Evolutionary conservation across 2,888 invertebrate species (phyloP).

Genomic region (Alentia gelatinosa): DNA sequence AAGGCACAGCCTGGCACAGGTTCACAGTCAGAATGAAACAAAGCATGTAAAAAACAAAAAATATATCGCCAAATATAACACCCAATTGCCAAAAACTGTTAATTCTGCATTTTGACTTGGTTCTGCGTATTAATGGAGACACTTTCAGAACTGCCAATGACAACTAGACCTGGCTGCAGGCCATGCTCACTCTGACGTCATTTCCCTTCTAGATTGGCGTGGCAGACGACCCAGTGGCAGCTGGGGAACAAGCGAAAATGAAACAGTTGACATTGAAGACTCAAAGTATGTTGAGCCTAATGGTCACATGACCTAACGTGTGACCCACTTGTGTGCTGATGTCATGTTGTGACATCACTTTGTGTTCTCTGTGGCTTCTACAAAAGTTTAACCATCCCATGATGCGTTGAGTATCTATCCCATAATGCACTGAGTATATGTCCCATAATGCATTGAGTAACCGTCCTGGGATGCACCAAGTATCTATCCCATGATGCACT

Average conservation of each 20-base stretch:
- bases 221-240: constrained; percentile 23
- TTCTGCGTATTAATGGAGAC: no score
- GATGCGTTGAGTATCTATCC: neutral
- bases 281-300: constrained; percentile 27
- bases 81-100: no score
- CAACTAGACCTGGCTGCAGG: neutral
- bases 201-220: constrained; percentile 51
- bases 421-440: neutral
- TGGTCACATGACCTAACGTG: neutral
- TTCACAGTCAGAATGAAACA: no score
- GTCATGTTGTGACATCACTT: neutral
- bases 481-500: neutral
- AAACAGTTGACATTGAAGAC: constrained; percentile 36
- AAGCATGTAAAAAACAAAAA: no score
- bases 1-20: no score
- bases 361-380: no score
- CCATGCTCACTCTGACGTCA: constrained; percentile 8
- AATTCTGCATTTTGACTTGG: no score
- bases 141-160: no score
- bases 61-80: no score
- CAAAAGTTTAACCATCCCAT: neutral
- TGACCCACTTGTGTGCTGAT: neutral
- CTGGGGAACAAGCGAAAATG: constrained; percentile 29
- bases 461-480: neutral
- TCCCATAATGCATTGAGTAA: neutral